Conservation (phyloP, 1,140 invertebrate species). For the Dinothrombium tinctorium region DNA sequence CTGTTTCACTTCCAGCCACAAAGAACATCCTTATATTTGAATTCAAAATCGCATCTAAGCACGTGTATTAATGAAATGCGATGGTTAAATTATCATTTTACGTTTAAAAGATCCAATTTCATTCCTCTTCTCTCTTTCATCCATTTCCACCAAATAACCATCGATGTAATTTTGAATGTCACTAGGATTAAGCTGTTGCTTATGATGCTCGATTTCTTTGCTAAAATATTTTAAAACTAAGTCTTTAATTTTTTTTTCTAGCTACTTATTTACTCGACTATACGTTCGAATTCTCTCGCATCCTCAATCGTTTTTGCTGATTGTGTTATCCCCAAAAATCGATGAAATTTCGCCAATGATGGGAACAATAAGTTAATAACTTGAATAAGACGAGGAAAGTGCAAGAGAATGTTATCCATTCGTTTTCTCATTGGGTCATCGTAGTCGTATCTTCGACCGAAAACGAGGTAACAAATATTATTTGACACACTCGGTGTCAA, state of each 20-base stretch:
- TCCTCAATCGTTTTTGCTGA: no score
- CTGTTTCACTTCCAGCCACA: slow-evolving; percentile 17
- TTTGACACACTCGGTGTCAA: slow-evolving; percentile 12
- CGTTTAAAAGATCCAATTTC: no score
- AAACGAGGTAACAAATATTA: slow-evolving; percentile 11
- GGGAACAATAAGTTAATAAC: no score
- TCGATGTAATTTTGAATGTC: slow-evolving; percentile 10
- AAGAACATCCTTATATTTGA: slow-evolving; percentile 13
- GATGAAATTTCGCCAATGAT: no score
- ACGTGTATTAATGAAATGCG: slow-evolving; percentile 4
- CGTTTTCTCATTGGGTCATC: slow-evolving; percentile 6
- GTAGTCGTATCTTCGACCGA: slow-evolving; percentile 12
- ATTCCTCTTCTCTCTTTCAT: background rate
- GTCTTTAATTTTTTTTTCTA: no score
- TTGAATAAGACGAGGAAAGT: no score
- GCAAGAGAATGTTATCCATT: no score
- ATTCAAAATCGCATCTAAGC: slow-evolving; percentile 10
- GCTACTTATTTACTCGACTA: no score
- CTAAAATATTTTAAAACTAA: background rate
- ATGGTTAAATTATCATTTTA: no score
- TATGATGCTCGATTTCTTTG: slow-evolving; percentile 4
- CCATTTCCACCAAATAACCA: slow-evolving; percentile 9
- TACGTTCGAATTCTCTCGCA: no score
- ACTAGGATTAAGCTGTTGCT: background rate
- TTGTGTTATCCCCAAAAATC: no score